Base-by-base conservation (phyloP, 2,888 invertebrate species). In the Arrhopalites spinosus region DNA sequence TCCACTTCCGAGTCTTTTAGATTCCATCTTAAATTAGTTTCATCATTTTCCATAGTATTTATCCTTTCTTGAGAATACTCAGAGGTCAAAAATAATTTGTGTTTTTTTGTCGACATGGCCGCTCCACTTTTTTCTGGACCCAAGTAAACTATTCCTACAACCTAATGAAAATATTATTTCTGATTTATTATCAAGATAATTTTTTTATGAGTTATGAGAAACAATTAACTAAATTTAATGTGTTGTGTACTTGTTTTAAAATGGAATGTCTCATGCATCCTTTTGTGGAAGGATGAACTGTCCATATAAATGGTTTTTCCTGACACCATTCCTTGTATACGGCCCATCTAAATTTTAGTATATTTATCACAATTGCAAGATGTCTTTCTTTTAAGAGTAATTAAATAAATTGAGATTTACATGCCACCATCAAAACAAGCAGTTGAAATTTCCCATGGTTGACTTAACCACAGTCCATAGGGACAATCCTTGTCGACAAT, bases 321-420 rank as follows among this genome's bases (percentile, higher is more conserved):
- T 78, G 73, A 59, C 80, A 80, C 74, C 79, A 80, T 13, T 78
- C 78, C 56, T 68, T 53, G 53, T 80, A 80, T 7, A 80, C 59
- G 11, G 79, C 80, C 80, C 80, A 80, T 27, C 80, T 80, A 20
- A 61, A 56, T 3, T 25, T 8, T 13, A 7, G 15, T 15, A 56
- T n/a, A 56, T 7, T 13, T 13, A n/a, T 56, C 56, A 56, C 8
- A 11, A 56, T 56, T 13, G n/a, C 5, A 56, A 56, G 17, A 56
- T 13, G n/a, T 7, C 8, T n/a, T 5, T 56, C 5, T 5, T n/a
- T 5, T n/a, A 61, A 23, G 61, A 8, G 15, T 50, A 3, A 50
- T 50, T 15, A 50, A 61, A 23, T 61, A 25, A 13, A 2, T n/a
- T 61, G 61, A 5, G n/a, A 43, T 20, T 36, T 29, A 67, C 68